Base-by-base conservation (phyloP, 2,888 invertebrate species). In the Oligia latruncula region DNA sequence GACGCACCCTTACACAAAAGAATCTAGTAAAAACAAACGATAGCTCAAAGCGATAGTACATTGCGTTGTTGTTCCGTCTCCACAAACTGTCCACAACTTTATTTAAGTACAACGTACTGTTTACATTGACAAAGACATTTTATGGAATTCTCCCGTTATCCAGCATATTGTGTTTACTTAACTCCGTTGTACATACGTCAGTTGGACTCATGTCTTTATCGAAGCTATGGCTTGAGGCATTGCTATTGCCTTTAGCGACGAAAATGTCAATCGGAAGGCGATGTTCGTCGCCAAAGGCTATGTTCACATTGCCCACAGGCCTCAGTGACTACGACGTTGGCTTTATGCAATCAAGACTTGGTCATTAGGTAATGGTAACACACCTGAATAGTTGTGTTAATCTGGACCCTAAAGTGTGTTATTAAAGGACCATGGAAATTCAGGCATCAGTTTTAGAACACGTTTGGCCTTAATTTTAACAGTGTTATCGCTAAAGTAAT, bases 81-180 rank as follows among this genome's bases (percentile, higher is more conserved):
- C 72, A 23, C 77, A 68, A 67, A 80, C 74, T 76, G 68, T 86
- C 78, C 75, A 72, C 85, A 85, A 86, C 84, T 87, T 80, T 87
- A 87, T 80, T 87, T 80, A 78, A 87, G 84, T 87, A 83, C 76
- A 79, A 73, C 79, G 65, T 79, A 58, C 68, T 83, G 87, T 85
- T 87, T 85, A 84, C 87, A 86, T 77, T 77, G 76, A 72, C 72
- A 49, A 80, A 80, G 73, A 80, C 80, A 78, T 86, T 81, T 78
- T 80, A 78, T 84, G 80, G 80, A 87, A 87, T 84, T 80, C 75
- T 71, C 65, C 70, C 29, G 75, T 70, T 78, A 84, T 80, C 80
- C 67, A 80, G 71, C 77, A 80, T 85, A 85, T 87, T 85, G 87
- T 87, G 85, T 85, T 85, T 87, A 80, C 84, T 66, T 80, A 74